Evolutionary conservation across 2,113 vertebrate species (phyloP), one percentile per base, ranked within the genome.

Genomic region (Eulacestoma nigropectus): DNA sequence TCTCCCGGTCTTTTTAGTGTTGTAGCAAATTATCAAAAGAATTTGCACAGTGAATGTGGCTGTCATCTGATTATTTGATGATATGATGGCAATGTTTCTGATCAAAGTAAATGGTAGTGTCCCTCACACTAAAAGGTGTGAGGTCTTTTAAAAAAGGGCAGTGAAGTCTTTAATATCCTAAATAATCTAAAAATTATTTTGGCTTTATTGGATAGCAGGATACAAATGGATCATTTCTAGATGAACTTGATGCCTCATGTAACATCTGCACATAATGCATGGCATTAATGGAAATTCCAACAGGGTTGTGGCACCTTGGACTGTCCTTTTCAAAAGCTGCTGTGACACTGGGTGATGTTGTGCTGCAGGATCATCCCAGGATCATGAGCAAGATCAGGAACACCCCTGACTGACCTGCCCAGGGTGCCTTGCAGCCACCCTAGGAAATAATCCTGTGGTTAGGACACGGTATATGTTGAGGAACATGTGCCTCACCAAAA

Each of bases 381-480:
- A 13, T 42, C 47, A 52, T 7, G 14, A 29, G 23, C 42, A 44
- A 56, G 90, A 87, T 94, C 94, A 84, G 37, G 89, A 93, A n/a
- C 49, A 37, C 41, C 33, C 18, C 64, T 52, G 68, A 74, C 49
- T 39, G 37, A 57, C 65, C 46, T 79, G 84, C 47, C 65, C 56
- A 74, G 85, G 78, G 84, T 93, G 92, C 80, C 87, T 90, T 93
- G 65, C 62, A 77, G 26, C 79, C 74, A 73, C 68, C 42, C 32
- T 62, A 81, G 86, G 90, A 96, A 93, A 81, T 44, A 57, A n/a
- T 93, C 89, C 60, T 89, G 69, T 41, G 13, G 33, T 84, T 95
- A 92, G 74, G 91, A 87, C 78, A 92, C 74, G 84, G 86, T 30
- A 96, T 55, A 82, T 92, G 59, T 82, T 73, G 86, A 91, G 80